Evolutionary conservation across 2,797 vertebrate species (phyloP), one percentile per base, ranked within the genome.

Genomic region (Australoheros facetus): DNA sequence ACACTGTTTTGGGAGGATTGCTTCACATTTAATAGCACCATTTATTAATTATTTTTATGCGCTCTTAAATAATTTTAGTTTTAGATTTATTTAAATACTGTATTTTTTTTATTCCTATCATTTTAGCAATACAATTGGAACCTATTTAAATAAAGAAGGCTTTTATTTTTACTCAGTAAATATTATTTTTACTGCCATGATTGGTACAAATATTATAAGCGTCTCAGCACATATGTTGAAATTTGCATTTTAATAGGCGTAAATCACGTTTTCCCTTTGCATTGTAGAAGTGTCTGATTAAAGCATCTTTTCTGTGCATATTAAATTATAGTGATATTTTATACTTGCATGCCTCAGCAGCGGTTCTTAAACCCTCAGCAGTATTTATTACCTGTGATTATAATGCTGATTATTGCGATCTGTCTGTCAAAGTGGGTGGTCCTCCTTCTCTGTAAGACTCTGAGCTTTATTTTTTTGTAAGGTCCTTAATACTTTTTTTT

Each of bases 101-200:
- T 14, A 16, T 16, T 57, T 19, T 16, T 53, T 23, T 39, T 0
- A 48, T 48, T 48, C 9, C 0, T 51, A 12, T 51, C 13, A 30
- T 51, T 42, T 51, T 28, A 7, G 26, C 23, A 13, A 5, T 17
- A 48, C 39, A 3, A 3, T 7, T 66, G 62, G 19, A 19, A 42
- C 39, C 9, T 48, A 26, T 48, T 48, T 17, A 45, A 45, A 45
- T 64, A 17, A 6, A 45, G 60, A 45, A 26, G 1, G 23, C 37
- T 1, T 10, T 12, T 17, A 17, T 26, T 64, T 60, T 28, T 66
- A 16, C 9, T 21, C 23, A 64, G 12, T 42, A 45, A 45, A 0
- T 66, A 5, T 66, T 16, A 66, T 66, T 66, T 28, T 19, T 48
- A 66, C 11, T 66, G 39, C 45, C 26, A 66, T 4, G 9, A 48